Evolutionary conservation across 2,797 vertebrate genomes (phyloP), one percentile per base, ranked within the genome.

Genomic region (Sternarchorhynchus goeldii): DNA sequence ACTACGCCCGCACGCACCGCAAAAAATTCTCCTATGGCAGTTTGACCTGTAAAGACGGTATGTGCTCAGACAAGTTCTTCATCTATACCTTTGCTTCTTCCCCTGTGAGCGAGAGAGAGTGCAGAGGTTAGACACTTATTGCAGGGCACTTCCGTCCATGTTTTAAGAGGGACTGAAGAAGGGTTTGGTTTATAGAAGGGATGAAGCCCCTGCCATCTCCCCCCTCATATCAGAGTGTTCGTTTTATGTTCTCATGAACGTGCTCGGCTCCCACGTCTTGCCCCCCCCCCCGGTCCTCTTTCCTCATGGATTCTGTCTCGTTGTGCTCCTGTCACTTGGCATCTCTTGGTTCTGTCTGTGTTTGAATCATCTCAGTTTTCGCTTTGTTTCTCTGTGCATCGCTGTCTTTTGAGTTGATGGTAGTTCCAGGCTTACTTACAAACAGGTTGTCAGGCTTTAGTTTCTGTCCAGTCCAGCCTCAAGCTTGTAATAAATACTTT

Each of bases 41-140:
- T 95, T 93, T 97, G 93, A 95, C 95, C 88, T 96, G 95, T 94
- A 98, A 97, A 96, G 97, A 99, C 93, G 97, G 97, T 99, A 98
- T 87, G 97, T 97, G 94, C 74, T 75, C 60, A n/a, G 63, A 63
- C 20, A 17, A 66, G 76, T 50, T 50, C 45, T 50, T 50, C 10
- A 10, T 12, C 14, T 50, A 25, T 50, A 25, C 45, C 64, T 62
- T 3, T 57, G 17, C 18, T 57, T 60, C 62, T 6, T 2, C 36
- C 62, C 55, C 41, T 41, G 14, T 18, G 69, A 56, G 59, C 17
- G 58, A 32, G 68, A 50, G 6, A 60, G 71, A 64, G 21, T 64
- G 18, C 45, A 58, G 6, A 53, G 8, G 36, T 21, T 59, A 81
- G 58, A 62, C 25, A 2, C 16, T 56, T 73, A 34, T 56, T 41